A percentile compares a stretch with the other conserved stretches of the same genome.
phyloP scores from a whole-genome alignment of 2,113 vertebrate species.

The Donacobius atricapilla region DNA sequence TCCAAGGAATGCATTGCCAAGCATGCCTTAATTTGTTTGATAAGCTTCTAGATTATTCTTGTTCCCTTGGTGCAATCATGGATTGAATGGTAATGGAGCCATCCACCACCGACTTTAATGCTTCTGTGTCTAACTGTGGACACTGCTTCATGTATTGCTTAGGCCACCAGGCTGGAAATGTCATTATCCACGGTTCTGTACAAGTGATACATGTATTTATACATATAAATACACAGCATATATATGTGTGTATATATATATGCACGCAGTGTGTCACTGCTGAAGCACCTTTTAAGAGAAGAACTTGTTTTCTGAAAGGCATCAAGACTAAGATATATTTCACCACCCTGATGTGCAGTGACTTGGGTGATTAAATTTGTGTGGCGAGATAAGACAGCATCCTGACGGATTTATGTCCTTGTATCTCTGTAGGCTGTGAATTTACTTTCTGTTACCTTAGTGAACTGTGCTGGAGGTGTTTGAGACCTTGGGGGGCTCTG shows the following conservation, averaged over 20 bases:
- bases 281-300: neutral
- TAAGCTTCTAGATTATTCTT: neutral
- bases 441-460: neutral
- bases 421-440: neutral
- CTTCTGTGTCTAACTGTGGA: neutral
- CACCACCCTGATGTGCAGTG: neutral
- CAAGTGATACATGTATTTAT: neutral
- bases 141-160: neutral
- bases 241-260: neutral
- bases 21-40: neutral
- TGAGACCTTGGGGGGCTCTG: neutral
- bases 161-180: neutral
- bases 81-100: neutral
- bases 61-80: neutral
- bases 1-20: neutral
- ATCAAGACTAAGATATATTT: slow-evolving; percentile 11
- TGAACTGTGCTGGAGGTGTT: neutral
- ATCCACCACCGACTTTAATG: neutral
- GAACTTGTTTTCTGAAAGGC: slow-evolving; percentile 4
- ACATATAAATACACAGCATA: neutral
- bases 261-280: neutral
- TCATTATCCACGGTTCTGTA: neutral
- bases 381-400: slow-evolving; percentile 20
- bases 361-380: slow-evolving; percentile 45
- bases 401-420: slow-evolving; percentile 16